These are phyloP conservation scores for Saxidomus purpurata DNA, from an alignment of 1,140 invertebrate genomes.

Conservation along the genomic window DNA sequence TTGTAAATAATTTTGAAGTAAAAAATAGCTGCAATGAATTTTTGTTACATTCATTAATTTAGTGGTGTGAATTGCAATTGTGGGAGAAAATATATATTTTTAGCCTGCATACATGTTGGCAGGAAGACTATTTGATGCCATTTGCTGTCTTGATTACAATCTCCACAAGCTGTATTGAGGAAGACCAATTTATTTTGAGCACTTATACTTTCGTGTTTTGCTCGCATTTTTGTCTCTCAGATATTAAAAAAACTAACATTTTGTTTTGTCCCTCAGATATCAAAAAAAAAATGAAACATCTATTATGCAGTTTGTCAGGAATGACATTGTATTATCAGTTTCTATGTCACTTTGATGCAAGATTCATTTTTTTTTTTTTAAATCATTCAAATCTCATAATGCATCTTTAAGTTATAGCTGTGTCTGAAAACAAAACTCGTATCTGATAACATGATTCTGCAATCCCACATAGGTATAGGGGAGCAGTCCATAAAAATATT, in stretches of 20 bases:
- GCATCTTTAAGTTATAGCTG: conserved; percentile 26
- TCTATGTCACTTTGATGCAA: conserved; percentile 21
- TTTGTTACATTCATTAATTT: conserved; percentile 28
- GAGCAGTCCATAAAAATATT: conserved; percentile 16
- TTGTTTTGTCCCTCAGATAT: conserved; percentile 26
- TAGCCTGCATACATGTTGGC: conserved; percentile 19
- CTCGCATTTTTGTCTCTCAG: conserved; percentile 20
- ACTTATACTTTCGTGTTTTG: conserved; percentile 16
- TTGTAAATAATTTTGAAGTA: conserved; percentile 28
- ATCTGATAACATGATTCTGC: conserved; percentile 26
- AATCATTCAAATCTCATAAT: conserved; percentile 28
- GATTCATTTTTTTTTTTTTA: conserved; percentile 14
- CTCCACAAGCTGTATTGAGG: conserved; percentile 15
- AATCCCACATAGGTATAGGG: conserved; percentile 25
- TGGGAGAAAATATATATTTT: conserved; percentile 24
- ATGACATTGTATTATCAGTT: conserved; percentile 23
- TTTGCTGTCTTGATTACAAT: conserved; percentile 26
- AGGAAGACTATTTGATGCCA: conserved; percentile 14
- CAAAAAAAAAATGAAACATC: conserved; percentile 19
- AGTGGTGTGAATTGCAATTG: conserved; percentile 25
- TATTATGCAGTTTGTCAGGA: conserved; percentile 26
- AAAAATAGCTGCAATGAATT: conserved; percentile 21
- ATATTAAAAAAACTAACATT: conserved; percentile 29
- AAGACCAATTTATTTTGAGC: conserved; percentile 26
- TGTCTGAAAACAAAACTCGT: conserved; percentile 26